Evolutionary conservation across 2,113 vertebrate species (phyloP).

Genomic region (Oncorhynchus clarkii): DNA sequence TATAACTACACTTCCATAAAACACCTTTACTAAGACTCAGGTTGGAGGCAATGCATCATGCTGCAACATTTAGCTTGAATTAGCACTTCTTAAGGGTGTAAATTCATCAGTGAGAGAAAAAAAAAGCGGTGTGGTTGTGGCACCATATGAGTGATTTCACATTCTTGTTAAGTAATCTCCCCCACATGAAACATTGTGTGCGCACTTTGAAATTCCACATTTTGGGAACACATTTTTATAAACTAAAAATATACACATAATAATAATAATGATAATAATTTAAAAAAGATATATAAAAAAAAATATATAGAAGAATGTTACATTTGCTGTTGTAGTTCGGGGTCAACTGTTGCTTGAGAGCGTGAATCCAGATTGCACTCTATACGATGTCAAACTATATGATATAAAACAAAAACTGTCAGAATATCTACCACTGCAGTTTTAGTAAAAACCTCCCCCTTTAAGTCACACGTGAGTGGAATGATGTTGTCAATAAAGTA

Average conservation of each 20-base stretch:
- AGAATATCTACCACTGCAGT: background rate
- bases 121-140: constrained; percentile 36
- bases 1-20: constrained; percentile 29
- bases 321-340: constrained; percentile 37
- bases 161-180: constrained; percentile 4
- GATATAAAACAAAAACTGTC: background rate
- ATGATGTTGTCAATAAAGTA: background rate
- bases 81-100: constrained; percentile 48
- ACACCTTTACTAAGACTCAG: constrained; percentile 14
- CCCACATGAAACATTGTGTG: background rate
- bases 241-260: too few species aligned
- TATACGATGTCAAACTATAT: background rate
- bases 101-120: constrained; percentile 31
- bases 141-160: constrained; percentile 68
- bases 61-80: constrained; percentile 59
- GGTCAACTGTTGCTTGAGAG: constrained; percentile 42
- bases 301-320: background rate
- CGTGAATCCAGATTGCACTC: constrained; percentile 64
- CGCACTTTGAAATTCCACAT: background rate
- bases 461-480: background rate
- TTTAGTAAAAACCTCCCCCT: background rate
- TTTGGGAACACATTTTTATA: too few species aligned
- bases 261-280: too few species aligned
- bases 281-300: too few species aligned
- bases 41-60: constrained; percentile 49